Evolutionary conservation across 2,797 vertebrate species (phyloP).

Genomic region (Ceyx erithaca): DNA sequence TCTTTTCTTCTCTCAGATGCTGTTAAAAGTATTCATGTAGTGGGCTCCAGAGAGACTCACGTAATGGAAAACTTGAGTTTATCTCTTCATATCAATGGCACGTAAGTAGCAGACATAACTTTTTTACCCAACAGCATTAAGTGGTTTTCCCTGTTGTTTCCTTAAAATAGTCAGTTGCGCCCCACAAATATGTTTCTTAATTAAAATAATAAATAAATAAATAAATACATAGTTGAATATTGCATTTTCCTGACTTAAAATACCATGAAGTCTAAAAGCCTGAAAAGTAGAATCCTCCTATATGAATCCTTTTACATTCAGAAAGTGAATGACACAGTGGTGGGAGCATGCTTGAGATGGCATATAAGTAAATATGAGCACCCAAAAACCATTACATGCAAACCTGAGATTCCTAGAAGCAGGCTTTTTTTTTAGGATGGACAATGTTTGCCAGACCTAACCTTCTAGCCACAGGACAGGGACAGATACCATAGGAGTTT

Average conservation of each 20-base stretch:
- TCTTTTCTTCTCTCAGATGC: slow-evolving; percentile 79
- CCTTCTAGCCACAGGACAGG: not conserved
- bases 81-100: slow-evolving; percentile 86
- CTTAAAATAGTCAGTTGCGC: not conserved
- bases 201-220: not conserved
- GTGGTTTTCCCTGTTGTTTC: not conserved
- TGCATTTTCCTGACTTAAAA: not conserved
- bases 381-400: not conserved
- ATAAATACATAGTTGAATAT: not conserved
- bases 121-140: not conserved
- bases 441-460: not conserved
- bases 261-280: not conserved
- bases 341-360: not conserved
- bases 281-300: not conserved
- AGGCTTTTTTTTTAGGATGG: not conserved
- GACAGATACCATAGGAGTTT: not conserved
- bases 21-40: slow-evolving; percentile 83
- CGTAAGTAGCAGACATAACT: slow-evolving; percentile 76
- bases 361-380: not conserved
- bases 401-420: not conserved
- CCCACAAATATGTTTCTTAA: not conserved
- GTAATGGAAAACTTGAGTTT: slow-evolving; percentile 82
- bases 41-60: slow-evolving; percentile 78
- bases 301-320: not conserved
- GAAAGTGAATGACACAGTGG: not conserved